Conservation (phyloP, 2,888 invertebrate species). For the Epistrophella euchroma region DNA sequence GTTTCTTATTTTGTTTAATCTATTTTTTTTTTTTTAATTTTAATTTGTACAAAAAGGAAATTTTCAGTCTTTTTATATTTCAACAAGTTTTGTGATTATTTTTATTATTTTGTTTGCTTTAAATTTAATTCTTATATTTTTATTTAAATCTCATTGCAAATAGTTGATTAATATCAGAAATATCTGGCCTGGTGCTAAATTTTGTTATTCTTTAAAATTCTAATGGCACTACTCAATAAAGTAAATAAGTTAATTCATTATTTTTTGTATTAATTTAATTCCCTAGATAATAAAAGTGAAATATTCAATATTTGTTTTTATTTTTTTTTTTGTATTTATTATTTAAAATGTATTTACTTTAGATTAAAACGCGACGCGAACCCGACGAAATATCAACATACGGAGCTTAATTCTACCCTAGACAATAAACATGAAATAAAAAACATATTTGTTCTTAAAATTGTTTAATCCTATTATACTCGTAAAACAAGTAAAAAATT, state of each 20-base stretch:
- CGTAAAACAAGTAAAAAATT: slow-evolving; percentile 29
- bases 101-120: slow-evolving; percentile 41
- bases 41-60: slow-evolving; percentile 75
- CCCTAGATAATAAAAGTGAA: slow-evolving; percentile 65
- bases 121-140: slow-evolving; percentile 43
- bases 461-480: slow-evolving; percentile 41
- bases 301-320: slow-evolving; percentile 53
- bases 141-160: slow-evolving; percentile 44
- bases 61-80: slow-evolving; percentile 73
- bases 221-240: slow-evolving; percentile 69
- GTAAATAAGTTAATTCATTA: slow-evolving; percentile 27
- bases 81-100: slow-evolving; percentile 64
- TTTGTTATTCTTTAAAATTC: slow-evolving; percentile 41
- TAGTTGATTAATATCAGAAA: slow-evolving; percentile 67
- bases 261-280: slow-evolving; percentile 2
- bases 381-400: slow-evolving; percentile 71
- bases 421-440: slow-evolving; percentile 24
- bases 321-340: slow-evolving; percentile 11
- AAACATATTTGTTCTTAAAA: slow-evolving; percentile 59
- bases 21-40: slow-evolving; percentile 57
- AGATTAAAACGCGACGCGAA: slow-evolving; percentile 72
- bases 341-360: slow-evolving; percentile 31
- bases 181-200: slow-evolving; percentile 63
- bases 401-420: slow-evolving; percentile 67
- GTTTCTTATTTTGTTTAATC: slow-evolving; percentile 64